Evolutionary conservation across 1,140 invertebrate species (phyloP).

Genomic region (Cryptotermes secundus): DNA sequence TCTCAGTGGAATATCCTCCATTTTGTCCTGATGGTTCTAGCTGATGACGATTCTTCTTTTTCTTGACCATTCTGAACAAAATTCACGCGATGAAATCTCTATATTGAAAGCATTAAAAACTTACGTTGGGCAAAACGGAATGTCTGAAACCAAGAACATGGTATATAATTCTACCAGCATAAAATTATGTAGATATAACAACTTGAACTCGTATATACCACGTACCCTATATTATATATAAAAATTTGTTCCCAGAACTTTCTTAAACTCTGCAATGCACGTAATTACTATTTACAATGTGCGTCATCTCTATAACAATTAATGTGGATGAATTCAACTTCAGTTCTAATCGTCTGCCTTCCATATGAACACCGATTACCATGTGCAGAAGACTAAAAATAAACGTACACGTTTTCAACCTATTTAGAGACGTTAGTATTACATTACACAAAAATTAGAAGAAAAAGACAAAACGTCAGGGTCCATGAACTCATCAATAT

Average conservation of each 20-base stretch:
- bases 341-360: not conserved
- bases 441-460: not conserved
- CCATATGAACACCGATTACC: not conserved
- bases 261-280: not conserved
- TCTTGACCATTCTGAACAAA: not conserved
- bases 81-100: not conserved
- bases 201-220: not conserved
- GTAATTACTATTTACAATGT: not conserved
- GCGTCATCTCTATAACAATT: not conserved
- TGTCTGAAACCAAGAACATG: not conserved
- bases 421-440: not conserved
- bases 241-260: not conserved
- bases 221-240: no score
- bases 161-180: not conserved
- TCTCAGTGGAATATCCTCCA: not conserved
- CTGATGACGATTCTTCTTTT: conserved; percentile 5
- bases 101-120: not conserved
- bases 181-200: not conserved
- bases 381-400: no score
- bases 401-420: not conserved
- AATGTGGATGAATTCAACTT: not conserved
- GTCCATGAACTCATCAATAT: not conserved
- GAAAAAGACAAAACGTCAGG: not conserved
- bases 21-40: not conserved
- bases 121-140: not conserved